Conservation (phyloP, 2,113 vertebrate genomes). For the Mixornis gularis region DNA sequence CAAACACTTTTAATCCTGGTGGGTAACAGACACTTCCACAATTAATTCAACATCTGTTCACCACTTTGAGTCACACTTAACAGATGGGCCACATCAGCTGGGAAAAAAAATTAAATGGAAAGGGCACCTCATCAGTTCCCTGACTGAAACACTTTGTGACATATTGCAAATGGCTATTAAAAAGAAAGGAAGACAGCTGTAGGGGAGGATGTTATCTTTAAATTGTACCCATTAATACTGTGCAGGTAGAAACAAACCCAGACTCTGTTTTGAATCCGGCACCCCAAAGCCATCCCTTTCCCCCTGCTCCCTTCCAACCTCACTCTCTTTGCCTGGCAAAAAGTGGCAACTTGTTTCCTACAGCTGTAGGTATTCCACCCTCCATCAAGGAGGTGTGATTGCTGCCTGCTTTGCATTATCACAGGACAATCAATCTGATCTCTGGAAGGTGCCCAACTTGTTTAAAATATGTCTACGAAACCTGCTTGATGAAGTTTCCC, state of each 20-base stretch:
- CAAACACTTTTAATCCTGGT: not conserved
- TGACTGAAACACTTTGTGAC: not conserved
- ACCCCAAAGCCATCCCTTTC: not conserved
- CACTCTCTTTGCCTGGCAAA: not conserved
- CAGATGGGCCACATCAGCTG: not conserved
- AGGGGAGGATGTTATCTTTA: not conserved
- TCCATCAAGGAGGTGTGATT: fast-evolving
- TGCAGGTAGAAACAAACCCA: not conserved
- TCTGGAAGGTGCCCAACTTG: not conserved
- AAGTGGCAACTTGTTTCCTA: not conserved
- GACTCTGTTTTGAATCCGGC: not conserved
- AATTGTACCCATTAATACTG: not conserved
- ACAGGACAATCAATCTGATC: not conserved
- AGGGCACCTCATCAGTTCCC: not conserved
- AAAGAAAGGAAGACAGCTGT: not conserved
- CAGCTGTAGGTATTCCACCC: not conserved
- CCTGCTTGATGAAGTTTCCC: not conserved
- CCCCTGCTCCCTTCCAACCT: not conserved
- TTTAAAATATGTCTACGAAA: not conserved
- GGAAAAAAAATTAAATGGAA: not conserved
- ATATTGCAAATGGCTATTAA: not conserved
- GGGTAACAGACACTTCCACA: not conserved
- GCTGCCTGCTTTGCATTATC: not conserved
- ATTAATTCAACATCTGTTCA: not conserved
- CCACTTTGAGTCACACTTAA: not conserved